Conservation (phyloP, 1,140 invertebrate species). For the Leptonema lineaticorne region DNA sequence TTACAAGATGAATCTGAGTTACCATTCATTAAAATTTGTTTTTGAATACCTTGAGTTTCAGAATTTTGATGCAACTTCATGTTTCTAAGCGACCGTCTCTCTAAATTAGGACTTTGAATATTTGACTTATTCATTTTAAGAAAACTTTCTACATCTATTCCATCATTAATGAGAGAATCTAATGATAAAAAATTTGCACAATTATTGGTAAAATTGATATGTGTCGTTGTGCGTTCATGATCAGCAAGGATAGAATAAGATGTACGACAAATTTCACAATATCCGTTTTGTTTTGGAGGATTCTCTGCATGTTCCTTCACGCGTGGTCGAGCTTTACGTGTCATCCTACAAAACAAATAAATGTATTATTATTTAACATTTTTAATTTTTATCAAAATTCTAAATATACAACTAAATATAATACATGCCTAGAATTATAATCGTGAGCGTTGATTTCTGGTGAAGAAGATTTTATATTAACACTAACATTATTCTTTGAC, state of each 20-base stretch:
- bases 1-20: constrained; percentile 42
- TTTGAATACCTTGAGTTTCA: constrained; percentile 18
- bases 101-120: constrained; percentile 47
- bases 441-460: not conserved
- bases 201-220: constrained; percentile 69
- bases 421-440: not conserved
- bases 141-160: constrained; percentile 63
- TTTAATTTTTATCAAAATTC: not conserved
- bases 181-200: constrained; percentile 69
- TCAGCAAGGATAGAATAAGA: constrained; percentile 67
- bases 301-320: constrained; percentile 50
- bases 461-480: not conserved
- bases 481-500: too few relatives aligned
- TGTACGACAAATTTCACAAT: constrained; percentile 74
- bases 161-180: constrained; percentile 65
- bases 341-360: constrained; percentile 54
- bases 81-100: constrained; percentile 50
- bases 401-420: not conserved
- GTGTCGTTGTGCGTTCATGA: constrained; percentile 70
- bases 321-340: constrained; percentile 63
- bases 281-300: constrained; percentile 52
- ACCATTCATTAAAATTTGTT: constrained; percentile 46
- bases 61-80: constrained; percentile 16
- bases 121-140: constrained; percentile 50
- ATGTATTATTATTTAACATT: not conserved